phyloP scores from a whole-genome alignment of 2,888 invertebrate genomes.

The Carcina quercana region DNA sequence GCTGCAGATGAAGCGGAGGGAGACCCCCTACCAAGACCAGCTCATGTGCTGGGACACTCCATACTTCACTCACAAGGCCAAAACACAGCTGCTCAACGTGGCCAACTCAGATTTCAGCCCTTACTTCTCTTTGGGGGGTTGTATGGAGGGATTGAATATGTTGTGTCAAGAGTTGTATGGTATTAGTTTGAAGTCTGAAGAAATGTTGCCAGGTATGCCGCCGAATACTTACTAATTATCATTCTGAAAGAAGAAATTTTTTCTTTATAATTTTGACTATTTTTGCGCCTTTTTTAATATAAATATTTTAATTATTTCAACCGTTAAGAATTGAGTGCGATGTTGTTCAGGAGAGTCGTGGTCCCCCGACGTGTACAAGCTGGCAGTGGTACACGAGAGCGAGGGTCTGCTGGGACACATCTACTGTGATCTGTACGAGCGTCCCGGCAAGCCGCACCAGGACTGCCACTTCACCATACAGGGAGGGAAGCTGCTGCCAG shows the following conservation, averaged over 20 bases:
- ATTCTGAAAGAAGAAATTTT: too few species aligned
- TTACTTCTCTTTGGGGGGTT: conserved; percentile 93
- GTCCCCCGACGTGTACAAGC: conserved; percentile 91
- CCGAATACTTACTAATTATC: too few species aligned
- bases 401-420: conserved; percentile 93
- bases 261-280: too few species aligned
- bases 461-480: conserved; percentile 99
- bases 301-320: too few species aligned
- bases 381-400: conserved; percentile 88
- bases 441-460: conserved; percentile 94
- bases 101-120: conserved; percentile 84
- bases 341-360: conserved; percentile 82
- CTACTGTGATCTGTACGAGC: conserved; percentile 97
- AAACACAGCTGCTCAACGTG: conserved; percentile 80
- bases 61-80: conserved; percentile 85
- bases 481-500: conserved; percentile 86
- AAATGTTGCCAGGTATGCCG: conserved; percentile 80
- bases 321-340: not conserved
- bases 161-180: conserved; percentile 90
- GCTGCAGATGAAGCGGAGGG: conserved; percentile 80
- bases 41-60: conserved; percentile 90
- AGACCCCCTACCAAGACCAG: conserved; percentile 37
- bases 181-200: conserved; percentile 82
- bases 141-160: conserved; percentile 97
- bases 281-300: too few species aligned